Evolutionary conservation across 2,888 invertebrate genomes (phyloP).

Genomic region (Linyphia triangularis): DNA sequence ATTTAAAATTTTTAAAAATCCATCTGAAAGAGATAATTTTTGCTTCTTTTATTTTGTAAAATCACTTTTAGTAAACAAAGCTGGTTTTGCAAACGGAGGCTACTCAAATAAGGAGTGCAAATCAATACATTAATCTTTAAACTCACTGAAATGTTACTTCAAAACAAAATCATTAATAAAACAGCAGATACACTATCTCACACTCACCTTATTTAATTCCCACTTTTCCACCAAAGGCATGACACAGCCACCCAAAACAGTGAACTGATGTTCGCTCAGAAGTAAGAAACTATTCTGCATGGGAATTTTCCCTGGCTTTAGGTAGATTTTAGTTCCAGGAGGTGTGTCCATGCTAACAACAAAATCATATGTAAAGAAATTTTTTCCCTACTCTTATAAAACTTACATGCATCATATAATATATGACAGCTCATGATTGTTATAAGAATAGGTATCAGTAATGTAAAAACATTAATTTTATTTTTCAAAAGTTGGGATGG

Average conservation of each 20-base stretch:
- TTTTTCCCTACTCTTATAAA: too few species aligned
- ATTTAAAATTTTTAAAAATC: too few species aligned
- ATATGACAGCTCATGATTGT: too few species aligned
- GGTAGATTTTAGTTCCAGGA: slow-evolving; percentile 90
- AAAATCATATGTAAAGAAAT: too few species aligned
- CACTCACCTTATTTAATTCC: slow-evolving; percentile 84
- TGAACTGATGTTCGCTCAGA: slow-evolving; percentile 85
- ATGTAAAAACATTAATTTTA: too few species aligned
- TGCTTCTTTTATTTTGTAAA: background rate
- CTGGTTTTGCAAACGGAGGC: background rate
- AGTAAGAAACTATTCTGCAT: slow-evolving; percentile 70
- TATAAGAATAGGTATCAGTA: too few species aligned
- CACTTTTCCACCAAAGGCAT: slow-evolving; percentile 91
- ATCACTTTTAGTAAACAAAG: background rate
- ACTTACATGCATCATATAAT: too few species aligned
- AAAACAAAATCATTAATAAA: too few species aligned
- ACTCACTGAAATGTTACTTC: too few species aligned
- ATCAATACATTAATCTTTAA: too few species aligned
- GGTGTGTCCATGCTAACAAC: slow-evolving; percentile 88
- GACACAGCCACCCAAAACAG: slow-evolving; percentile 91
- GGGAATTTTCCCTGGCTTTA: slow-evolving; percentile 81
- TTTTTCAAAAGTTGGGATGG: too few species aligned
- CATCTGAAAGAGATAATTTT: too few species aligned
- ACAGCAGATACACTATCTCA: background rate
- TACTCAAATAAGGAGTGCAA: background rate